Evolutionary conservation across 2,113 vertebrate species (phyloP), one percentile per base, ranked within the genome.

Genomic region (Tylochromis polylepis): DNA sequence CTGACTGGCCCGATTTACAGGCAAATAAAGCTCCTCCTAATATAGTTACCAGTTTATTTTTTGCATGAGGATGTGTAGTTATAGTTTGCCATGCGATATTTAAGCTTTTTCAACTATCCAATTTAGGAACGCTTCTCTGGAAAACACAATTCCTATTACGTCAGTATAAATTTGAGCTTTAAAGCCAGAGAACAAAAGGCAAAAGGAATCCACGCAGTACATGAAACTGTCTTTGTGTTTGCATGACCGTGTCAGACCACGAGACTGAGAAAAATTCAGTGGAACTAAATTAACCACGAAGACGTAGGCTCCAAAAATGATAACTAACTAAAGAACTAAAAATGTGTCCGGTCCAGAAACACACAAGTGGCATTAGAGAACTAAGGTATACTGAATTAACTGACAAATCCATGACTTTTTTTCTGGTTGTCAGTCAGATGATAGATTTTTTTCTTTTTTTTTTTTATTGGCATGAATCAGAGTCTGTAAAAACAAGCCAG

Each of bases 141-240:
- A 77, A 77, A 53, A 77, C 70, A 77, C 1, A 53, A 31, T 3
- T 3, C 72, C 31, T 5, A 34, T 77, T 77, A 77, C 1, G 3
- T 4, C 11, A 34, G 46, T 3, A 51, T 8, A 77, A 49, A 53
- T 20, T n/a, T 53, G 72, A 77, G 72, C 27, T 34, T n/a, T 29
- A 77, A 77, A 14, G 24, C 27, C 20, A 51, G 29, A 75, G 24
- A 49, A 1, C 27, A 77, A 29, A 77, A 51, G 2, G 10, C 16
- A 51, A 51, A 51, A 31, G 20, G 51, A 51, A 31, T n/a, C 16
- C 46, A 12, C 4, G 31, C 16, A 51, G 27, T 51, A n/a, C 29
- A 77, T 53, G 27, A 77, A 53, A 77, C 18, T 53, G 46, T 12
- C 27, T 77, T 77, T 51, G 46, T 31, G 43, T 77, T 77, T 51